A percentile compares a stretch with the other conserved stretches of the same genome.
phyloP scores from a whole-genome alignment of 2,888 invertebrate genomes.

The Eustalomyia histrio region DNA sequence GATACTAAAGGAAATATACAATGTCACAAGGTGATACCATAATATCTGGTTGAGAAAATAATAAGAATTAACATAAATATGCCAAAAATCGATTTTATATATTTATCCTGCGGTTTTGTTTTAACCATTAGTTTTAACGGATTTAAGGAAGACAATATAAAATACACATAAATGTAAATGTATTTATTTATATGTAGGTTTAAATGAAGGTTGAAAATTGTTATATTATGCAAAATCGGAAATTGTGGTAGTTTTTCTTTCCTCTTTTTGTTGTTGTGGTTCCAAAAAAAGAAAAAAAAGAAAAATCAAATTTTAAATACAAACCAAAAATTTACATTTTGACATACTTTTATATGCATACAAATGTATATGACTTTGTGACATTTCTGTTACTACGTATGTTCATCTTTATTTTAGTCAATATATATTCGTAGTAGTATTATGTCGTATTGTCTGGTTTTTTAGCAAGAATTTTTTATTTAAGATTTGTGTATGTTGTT shows the following conservation, averaged over 20 bases:
- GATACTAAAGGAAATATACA: too few species aligned
- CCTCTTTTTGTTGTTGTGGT: background rate
- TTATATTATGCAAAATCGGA: constrained; percentile 1
- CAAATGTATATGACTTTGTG: constrained; percentile 6
- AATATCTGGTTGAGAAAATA: too few species aligned
- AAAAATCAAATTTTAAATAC: constrained; percentile 6
- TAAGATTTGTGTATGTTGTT: background rate
- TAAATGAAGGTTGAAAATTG: constrained; percentile 4
- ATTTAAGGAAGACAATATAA: too few species aligned
- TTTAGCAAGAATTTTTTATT: constrained; percentile 6
- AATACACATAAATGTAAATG: too few species aligned
- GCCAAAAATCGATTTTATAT: too few species aligned
- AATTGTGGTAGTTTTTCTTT: constrained; percentile 7
- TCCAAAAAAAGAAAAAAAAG: background rate
- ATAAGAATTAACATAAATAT: too few species aligned
- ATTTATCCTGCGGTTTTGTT: too few species aligned
- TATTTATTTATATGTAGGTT: background rate
- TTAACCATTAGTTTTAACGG: too few species aligned
- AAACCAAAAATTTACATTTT: background rate
- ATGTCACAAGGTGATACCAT: too few species aligned
- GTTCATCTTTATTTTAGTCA: background rate
- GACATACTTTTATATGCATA: constrained; percentile 6
- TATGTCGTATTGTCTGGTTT: constrained; percentile 6
- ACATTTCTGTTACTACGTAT: background rate
- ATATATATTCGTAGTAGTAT: constrained; percentile 2